Evolutionary conservation across 1,140 invertebrate species (phyloP).

Genomic region (Gryllus bimaculatus): DNA sequence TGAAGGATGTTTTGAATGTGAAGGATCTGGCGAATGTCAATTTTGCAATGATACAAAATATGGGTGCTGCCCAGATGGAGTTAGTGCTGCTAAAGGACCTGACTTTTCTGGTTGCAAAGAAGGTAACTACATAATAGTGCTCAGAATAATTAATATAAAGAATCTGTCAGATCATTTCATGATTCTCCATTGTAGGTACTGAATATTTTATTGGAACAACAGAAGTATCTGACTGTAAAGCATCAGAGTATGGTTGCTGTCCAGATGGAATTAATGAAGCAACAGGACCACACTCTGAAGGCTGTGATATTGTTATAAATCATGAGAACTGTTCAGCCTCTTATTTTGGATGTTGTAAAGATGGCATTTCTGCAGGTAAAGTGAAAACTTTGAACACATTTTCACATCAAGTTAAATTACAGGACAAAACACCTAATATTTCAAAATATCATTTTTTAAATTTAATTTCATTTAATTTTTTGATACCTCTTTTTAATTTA

Average conservation of each 20-base stretch:
- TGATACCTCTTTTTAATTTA: not conserved
- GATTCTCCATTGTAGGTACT: not conserved
- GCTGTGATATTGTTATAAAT: slow-evolving; percentile 39
- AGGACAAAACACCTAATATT: not conserved
- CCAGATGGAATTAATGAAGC: slow-evolving; percentile 44
- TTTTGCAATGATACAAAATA: slow-evolving; percentile 44
- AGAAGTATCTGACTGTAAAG: slow-evolving; percentile 32
- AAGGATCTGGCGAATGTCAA: slow-evolving; percentile 25
- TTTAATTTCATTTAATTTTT: too few species aligned
- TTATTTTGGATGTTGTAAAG: slow-evolving; percentile 75
- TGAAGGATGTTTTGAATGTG: slow-evolving; percentile 42
- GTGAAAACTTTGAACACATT: not conserved
- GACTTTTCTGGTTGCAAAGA: slow-evolving; percentile 44
- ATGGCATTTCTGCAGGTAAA: slow-evolving; percentile 59
- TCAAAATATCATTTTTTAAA: too few species aligned
- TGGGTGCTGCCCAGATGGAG: slow-evolving; percentile 71
- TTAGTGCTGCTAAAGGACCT: slow-evolving; percentile 45
- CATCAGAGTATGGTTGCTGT: slow-evolving; percentile 49
- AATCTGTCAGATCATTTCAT: not conserved
- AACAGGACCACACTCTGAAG: slow-evolving; percentile 37
- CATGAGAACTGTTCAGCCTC: slow-evolving; percentile 44
- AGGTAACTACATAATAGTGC: not conserved
- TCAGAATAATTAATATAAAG: not conserved
- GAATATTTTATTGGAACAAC: not conserved
- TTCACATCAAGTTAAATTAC: not conserved